Conservation (phyloP, 2,888 invertebrate genomes). For the Rhingia campestris region DNA sequence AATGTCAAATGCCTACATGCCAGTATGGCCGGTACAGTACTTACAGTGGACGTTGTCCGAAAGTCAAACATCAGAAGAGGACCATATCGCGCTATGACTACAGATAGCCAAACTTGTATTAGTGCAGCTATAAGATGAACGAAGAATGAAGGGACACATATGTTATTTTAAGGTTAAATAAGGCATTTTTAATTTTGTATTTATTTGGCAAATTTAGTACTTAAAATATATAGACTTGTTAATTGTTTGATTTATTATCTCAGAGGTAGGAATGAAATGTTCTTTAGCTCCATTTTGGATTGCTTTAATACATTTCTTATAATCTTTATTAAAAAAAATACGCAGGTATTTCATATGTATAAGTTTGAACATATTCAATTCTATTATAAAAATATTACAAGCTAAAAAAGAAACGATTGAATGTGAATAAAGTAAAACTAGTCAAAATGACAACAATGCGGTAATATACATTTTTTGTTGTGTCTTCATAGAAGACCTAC, state of each 20-base stretch:
- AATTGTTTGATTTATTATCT: conserved; percentile 2
- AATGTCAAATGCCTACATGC: conserved; percentile 79
- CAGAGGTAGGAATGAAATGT: background rate
- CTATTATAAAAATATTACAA: conserved; percentile 8
- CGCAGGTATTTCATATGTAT: background rate
- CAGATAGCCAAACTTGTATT: conserved; percentile 64
- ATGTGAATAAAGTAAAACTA: conserved; percentile 75
- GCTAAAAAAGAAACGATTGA: conserved; percentile 26
- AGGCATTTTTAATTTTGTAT: conserved; percentile 54
- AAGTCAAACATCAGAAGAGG: conserved; percentile 72
- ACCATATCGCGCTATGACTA: conserved; percentile 69
- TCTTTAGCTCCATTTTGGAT: background rate
- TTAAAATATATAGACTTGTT: conserved; percentile 40
- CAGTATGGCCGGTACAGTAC: conserved; percentile 79
- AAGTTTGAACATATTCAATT: background rate
- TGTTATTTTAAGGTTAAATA: background rate
- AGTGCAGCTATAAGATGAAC: conserved; percentile 20
- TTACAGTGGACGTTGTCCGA: conserved; percentile 81
- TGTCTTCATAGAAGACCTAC: background rate
- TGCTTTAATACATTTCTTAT: conserved; percentile 13
- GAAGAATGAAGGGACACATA: conserved; percentile 16
- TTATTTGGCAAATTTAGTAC: conserved; percentile 56
- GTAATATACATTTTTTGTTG: conserved; percentile 12
- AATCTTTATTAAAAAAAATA: background rate
- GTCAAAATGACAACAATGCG: conserved; percentile 75